Evolutionary conservation across 2,113 vertebrate genomes (phyloP), one percentile per base, ranked within the genome.

Genomic region (Acrocephalus arundinaceus): DNA sequence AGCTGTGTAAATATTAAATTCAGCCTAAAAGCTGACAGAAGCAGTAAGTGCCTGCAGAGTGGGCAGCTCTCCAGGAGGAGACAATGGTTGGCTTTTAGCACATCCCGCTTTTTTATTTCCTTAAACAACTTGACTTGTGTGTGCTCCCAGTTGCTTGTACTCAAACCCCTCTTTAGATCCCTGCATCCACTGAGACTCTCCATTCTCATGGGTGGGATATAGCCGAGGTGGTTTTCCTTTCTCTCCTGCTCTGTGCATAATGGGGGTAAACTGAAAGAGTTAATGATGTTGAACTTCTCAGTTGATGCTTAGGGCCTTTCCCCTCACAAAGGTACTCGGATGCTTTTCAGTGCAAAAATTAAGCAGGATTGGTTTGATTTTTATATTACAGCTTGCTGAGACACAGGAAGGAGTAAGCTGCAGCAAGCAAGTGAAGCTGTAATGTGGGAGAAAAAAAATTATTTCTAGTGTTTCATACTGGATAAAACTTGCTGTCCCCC

Each of bases 1-100:
- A 57, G 22, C 65, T 52, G 54, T 61, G 57, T 74, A 80, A 86
- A 79, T 91, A 75, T 49, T 81, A 82, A 88, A 68, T 72, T 82
- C 85, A 81, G 45, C 45, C 43, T 68, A 41, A 82, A 73, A 92
- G 89, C 89, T 75, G 86, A 90, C 80, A 85, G 22, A 46, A 78
- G 80, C 90, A 90, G 74, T 89, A 54, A 90, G 79, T 65, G 80
- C 80, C 91, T 93, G 74, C 79, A 86, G 93, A 93, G 86, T 21
- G 48, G 95, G 96, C 61, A 0, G 4, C 45, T n/a, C 52, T 90
- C 92, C 93, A 93, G 70, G 61, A 93, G 87, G 22, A 93, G 66
- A 94, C 93, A 97, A 95, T 96, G 77, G 87, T 20, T 93, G 93
- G 83, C 80, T 96, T 94, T 75, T 85, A 89, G 67, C 52, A 85